phyloP scores from a whole-genome alignment of 2,797 vertebrate species.

The Coluber constrictor region DNA sequence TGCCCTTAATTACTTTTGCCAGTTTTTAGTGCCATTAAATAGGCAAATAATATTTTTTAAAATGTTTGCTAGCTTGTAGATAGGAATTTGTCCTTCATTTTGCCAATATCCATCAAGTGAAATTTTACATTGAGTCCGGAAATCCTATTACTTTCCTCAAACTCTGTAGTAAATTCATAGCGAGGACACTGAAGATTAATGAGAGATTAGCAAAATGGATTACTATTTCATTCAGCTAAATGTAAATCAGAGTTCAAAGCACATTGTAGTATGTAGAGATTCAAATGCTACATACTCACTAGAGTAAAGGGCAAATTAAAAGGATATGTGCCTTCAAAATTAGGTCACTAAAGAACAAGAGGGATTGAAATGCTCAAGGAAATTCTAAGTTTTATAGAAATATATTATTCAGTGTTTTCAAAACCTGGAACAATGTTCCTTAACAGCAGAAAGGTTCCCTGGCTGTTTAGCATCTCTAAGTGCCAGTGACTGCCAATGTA shows the following conservation, averaged over 20 bases:
- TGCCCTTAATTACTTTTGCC: neutral
- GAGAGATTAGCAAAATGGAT: slow-evolving; percentile 19
- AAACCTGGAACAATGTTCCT: neutral
- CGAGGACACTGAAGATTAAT: slow-evolving; percentile 16
- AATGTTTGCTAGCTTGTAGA: neutral
- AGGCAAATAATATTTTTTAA: neutral
- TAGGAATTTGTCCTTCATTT: neutral
- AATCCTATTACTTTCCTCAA: slow-evolving; percentile 2
- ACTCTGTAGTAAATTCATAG: neutral
- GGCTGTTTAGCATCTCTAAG: neutral
- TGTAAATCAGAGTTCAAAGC: slow-evolving; percentile 2
- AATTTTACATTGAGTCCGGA: slow-evolving; percentile 25
- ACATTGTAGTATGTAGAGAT: neutral
- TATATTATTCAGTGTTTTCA: neutral
- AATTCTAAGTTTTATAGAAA: neutral
- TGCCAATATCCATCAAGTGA: neutral
- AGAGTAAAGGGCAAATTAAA: neutral
- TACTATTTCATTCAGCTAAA: neutral
- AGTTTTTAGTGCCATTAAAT: neutral
- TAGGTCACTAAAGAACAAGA: neutral
- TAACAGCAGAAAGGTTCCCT: neutral
- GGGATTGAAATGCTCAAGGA: neutral
- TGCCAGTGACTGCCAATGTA: neutral
- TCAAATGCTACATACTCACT: neutral
- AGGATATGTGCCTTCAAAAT: neutral